These are phyloP conservation scores for Elysia chlorotica DNA, from an alignment of 1,140 invertebrate species.

Conservation along the genomic window DNA sequence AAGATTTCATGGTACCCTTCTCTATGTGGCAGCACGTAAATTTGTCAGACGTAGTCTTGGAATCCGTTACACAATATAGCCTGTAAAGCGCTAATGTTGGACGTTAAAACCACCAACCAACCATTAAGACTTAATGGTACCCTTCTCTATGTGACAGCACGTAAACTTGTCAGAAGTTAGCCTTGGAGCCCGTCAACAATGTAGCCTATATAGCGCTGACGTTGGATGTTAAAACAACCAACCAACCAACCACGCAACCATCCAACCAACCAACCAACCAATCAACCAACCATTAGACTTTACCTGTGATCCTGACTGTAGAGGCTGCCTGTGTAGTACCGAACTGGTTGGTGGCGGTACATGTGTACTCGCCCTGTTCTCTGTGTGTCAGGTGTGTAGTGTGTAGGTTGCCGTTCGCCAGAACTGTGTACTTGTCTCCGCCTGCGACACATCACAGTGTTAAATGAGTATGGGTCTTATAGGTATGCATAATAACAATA, in stretches of 20 bases:
- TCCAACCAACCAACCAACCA: too few relatives aligned
- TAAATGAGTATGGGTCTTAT: background rate
- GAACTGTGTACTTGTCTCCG: slow-evolving; percentile 32
- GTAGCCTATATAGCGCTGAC: too few relatives aligned
- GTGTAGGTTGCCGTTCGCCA: slow-evolving; percentile 45
- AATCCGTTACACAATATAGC: too few relatives aligned
- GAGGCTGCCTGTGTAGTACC: slow-evolving; percentile 38
- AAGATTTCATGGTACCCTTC: too few relatives aligned
- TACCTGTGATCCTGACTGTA: slow-evolving; percentile 39
- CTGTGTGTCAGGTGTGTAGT: slow-evolving; percentile 30
- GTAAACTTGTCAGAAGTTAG: background rate
- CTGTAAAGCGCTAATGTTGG: too few relatives aligned
- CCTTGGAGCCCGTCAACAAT: background rate
- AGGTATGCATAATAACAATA: background rate
- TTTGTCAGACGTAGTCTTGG: too few relatives aligned
- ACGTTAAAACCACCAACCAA: too few relatives aligned
- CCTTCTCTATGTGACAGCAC: background rate
- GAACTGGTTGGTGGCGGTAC: slow-evolving; percentile 42
- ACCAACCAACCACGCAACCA: too few relatives aligned
- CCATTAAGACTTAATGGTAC: too few relatives aligned
- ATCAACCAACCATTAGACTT: too few relatives aligned
- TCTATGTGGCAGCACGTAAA: too few relatives aligned
- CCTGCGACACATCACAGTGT: slow-evolving; percentile 10
- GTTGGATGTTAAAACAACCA: too few relatives aligned
- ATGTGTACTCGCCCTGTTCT: slow-evolving; percentile 49